Evolutionary conservation across 2,113 vertebrate species (phyloP).

Genomic region (Psittacula cyanocephala): DNA sequence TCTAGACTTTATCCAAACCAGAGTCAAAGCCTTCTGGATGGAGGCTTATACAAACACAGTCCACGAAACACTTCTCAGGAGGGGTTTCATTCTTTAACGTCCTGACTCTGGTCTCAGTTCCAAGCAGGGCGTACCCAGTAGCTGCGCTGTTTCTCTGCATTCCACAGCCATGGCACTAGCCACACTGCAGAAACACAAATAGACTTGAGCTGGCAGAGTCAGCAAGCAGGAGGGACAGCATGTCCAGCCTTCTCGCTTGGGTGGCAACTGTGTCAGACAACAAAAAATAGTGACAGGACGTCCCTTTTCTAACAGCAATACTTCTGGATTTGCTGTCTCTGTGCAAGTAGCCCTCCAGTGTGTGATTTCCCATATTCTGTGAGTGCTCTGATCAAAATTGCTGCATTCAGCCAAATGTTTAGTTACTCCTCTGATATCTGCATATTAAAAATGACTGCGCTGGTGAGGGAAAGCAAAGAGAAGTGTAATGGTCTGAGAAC

Average conservation of each 20-base stretch:
- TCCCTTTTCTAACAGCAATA: neutral
- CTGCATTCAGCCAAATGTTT: neutral
- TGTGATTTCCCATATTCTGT: neutral
- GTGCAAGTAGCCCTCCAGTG: neutral
- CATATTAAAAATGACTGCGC: neutral
- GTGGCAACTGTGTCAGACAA: neutral
- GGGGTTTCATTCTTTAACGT: neutral
- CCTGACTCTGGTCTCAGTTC: neutral
- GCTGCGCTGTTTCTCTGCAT: neutral
- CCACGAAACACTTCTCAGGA: neutral
- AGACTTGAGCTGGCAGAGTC: neutral
- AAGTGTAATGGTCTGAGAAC: neutral
- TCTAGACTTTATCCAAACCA: neutral
- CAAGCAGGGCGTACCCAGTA: fast-evolving
- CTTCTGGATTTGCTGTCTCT: neutral
- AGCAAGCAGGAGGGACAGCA: fast-evolving
- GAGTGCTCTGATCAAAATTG: neutral
- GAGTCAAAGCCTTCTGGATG: neutral
- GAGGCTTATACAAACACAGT: neutral
- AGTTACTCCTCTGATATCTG: neutral
- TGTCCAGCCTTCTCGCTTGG: fast-evolving
- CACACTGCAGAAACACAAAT: neutral
- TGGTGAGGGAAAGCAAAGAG: neutral
- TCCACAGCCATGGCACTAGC: neutral
- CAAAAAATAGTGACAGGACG: neutral